phyloP scores from a whole-genome alignment of 92 coral and sea anemone genomes.

The Anthopleura xanthogrammica region DNA sequence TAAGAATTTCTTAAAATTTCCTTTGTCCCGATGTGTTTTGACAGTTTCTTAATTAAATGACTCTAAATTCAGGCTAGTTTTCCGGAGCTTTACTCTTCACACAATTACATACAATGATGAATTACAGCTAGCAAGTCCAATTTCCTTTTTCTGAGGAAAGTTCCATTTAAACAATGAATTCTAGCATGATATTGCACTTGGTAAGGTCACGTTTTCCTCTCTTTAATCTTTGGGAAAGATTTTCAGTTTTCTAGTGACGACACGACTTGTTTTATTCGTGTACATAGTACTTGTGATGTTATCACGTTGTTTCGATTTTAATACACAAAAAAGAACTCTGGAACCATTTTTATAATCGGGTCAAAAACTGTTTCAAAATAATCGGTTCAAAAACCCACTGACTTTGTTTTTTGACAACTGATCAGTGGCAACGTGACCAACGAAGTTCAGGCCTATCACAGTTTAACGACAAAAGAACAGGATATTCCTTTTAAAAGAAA shows the following conservation, averaged over 20 bases:
- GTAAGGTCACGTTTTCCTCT: background rate
- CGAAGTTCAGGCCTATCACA: background rate
- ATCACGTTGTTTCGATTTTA: background rate
- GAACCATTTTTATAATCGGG: background rate
- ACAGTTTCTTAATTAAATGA: slow-evolving; percentile 4
- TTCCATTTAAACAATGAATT: background rate
- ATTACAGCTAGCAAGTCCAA: background rate
- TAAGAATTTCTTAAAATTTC: background rate
- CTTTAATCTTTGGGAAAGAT: background rate
- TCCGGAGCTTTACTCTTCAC: slow-evolving; percentile 10
- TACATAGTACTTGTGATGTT: background rate
- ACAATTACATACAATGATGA: background rate
- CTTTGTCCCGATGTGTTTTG: background rate
- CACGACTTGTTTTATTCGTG: background rate
- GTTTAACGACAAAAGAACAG: too few species aligned
- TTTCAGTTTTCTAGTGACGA: background rate
- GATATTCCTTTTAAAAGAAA: too few species aligned
- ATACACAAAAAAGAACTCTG: slow-evolving; percentile 1
- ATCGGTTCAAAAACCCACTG: background rate
- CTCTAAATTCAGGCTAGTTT: background rate
- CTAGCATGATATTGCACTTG: slow-evolving; percentile 2
- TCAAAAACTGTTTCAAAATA: background rate
- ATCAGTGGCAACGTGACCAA: background rate
- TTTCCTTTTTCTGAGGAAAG: background rate
- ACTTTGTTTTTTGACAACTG: background rate